Percentiles rank a stretch among this genome's conserved stretches.
Conservation (phyloP, 2,797 vertebrate species). For the Pyrocephalus nanus region DNA sequence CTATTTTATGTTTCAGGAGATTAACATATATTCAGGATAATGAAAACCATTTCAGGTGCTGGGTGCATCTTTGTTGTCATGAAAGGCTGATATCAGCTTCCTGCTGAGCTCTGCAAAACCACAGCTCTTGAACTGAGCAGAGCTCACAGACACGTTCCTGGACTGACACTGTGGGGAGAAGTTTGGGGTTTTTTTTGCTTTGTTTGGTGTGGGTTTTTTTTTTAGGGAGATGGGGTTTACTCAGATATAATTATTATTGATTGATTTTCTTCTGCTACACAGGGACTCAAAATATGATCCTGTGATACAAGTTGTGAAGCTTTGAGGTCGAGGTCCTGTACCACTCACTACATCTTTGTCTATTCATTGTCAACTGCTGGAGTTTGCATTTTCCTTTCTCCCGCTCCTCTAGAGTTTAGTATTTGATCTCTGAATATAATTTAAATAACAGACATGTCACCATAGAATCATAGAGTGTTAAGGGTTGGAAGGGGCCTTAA, state of each 20-base stretch:
- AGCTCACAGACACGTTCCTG: not conserved
- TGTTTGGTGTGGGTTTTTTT: not conserved
- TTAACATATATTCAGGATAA: conserved; percentile 67
- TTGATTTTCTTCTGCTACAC: not conserved
- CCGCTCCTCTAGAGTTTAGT: not conserved
- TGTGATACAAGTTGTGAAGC: not conserved
- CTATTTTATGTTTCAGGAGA: conserved; percentile 59
- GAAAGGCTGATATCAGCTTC: conserved; percentile 30
- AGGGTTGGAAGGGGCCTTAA: not conserved
- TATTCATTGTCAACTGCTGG: not conserved
- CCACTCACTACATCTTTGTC: not conserved
- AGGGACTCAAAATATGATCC: not conserved
- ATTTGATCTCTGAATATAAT: not conserved
- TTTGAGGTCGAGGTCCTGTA: not conserved
- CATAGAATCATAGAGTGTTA: not conserved
- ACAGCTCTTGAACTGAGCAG: not conserved
- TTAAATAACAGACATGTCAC: not conserved
- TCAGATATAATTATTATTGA: not conserved
- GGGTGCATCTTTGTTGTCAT: conserved; percentile 42
- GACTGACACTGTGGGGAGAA: not conserved
- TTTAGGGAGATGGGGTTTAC: not conserved
- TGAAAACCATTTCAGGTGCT: conserved; percentile 56
- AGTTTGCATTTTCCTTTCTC: not conserved
- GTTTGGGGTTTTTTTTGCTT: not conserved
- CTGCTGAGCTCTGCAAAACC: not conserved